Base-by-base conservation (phyloP, 2,797 vertebrate species). In the Xenops minutus region DNA sequence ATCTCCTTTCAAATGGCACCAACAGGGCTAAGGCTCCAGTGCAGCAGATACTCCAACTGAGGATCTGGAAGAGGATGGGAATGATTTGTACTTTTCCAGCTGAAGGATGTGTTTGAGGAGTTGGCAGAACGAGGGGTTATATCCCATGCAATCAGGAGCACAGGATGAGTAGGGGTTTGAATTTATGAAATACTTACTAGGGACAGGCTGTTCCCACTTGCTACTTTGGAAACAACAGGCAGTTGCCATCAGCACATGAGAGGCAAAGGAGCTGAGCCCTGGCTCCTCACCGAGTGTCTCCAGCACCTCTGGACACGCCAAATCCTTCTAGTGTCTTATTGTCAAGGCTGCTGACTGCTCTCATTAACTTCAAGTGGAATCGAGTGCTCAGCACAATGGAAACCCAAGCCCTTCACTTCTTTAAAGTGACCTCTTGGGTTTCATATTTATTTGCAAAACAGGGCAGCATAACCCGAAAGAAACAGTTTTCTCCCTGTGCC, bases 281-380 rank as follows among this genome's bases (percentile, higher is more conserved):
- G 62, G 37, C 51, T 79, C 46, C 64, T 88, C 8, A 0, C 1
- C 1, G 39, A 75, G 69, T 2, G 32, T 92, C 94, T 80, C 83
- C 89, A 77, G 88, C 89, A 93, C 92, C 94, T 92, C 67, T 85
- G 93, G 96, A 61, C 92, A 88, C 12, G 5, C 54, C 14, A 74
- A 88, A 79, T 71, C 80, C 88, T 61, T 11, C 24, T 39, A 15
- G 41, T 18, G 58, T 87, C 91, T 85, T 36, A 49, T 85, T 95
- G 95, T 92, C 82, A 21, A 59, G 56, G 89, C 91, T 89, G 83
- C 95, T 24, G 91, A 49, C 93, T 89, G 93, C 93, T 94, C 88
- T 95, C 93, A 94, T 96, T 94, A 94, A 83, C 95, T 90, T 96
- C 52, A 77, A 96, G 92, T 95, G 96, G 67, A 84, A 90, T 95